Percentiles rank a stretch among this genome's conserved stretches.
These are phyloP conservation scores for Chelonus insularis DNA, from an alignment of 1,140 invertebrate species.

Conservation along the genomic window DNA sequence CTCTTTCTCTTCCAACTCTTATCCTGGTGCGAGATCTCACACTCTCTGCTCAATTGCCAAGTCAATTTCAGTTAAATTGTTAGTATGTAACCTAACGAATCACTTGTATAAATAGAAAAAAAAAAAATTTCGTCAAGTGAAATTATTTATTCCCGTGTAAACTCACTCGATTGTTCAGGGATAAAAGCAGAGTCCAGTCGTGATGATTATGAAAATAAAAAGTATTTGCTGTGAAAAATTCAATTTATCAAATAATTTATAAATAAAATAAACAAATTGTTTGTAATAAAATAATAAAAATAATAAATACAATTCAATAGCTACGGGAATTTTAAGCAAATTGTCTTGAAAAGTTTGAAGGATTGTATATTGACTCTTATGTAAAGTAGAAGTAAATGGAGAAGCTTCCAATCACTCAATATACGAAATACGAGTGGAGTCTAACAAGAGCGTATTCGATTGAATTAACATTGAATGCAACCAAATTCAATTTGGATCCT, in stretches of 20 bases:
- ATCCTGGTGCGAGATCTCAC: background rate
- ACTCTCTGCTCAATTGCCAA: background rate
- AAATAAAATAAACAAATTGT: no score
- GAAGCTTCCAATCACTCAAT: constrained; percentile 13
- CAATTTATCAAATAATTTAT: no score
- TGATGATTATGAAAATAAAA: no score
- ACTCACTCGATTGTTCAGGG: no score
- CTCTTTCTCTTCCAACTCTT: background rate
- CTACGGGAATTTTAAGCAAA: no score
- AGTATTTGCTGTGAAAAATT: no score
- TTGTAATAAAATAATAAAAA: no score
- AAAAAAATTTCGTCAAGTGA: background rate
- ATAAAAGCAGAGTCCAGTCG: no score
- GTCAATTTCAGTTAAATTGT: background rate
- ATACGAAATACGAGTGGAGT: constrained; percentile 8
- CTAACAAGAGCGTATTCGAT: constrained; percentile 15
- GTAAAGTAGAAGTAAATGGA: background rate
- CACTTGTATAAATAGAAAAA: background rate
- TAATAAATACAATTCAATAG: no score
- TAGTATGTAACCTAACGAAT: background rate
- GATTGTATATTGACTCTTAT: background rate
- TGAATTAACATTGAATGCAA: constrained; percentile 26
- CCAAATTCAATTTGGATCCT: constrained; percentile 26
- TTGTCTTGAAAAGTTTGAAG: no score
- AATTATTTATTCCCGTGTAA: no score